Percentiles rank a stretch among this genome's conserved stretches.
Conservation (phyloP, 2,888 invertebrate species). For the Macaria liturata region DNA sequence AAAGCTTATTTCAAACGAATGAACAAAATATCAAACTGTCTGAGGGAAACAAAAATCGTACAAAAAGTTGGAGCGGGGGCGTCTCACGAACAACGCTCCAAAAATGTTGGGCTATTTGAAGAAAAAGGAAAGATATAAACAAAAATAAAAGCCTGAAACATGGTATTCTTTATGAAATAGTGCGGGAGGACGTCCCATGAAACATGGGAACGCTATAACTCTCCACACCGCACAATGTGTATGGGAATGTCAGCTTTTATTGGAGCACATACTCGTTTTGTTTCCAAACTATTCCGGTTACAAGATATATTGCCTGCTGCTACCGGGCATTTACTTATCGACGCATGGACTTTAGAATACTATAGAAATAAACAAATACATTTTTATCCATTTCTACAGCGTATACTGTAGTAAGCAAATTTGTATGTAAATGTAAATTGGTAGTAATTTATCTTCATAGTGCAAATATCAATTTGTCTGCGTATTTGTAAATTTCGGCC, state of each 20-base stretch:
- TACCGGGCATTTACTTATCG: constrained; percentile 8
- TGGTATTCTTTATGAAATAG: constrained; percentile 22
- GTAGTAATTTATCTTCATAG: too few species aligned
- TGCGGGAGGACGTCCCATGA: constrained; percentile 39
- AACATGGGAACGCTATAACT: constrained; percentile 45
- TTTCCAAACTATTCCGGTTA: constrained; percentile 27
- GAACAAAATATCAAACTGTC: constrained; percentile 6
- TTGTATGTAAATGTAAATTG: too few species aligned
- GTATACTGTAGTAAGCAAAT: too few species aligned
- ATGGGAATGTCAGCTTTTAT: constrained; percentile 46
- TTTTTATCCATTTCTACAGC: too few species aligned
- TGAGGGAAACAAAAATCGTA: constrained; percentile 7
- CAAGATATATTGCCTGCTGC: constrained; percentile 21
- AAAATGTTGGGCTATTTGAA: constrained; percentile 20
- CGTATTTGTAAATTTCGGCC: constrained; percentile 2
- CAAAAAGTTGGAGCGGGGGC: constrained; percentile 10
- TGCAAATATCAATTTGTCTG: constrained; percentile 5
- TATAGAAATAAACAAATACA: too few species aligned
- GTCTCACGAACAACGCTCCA: constrained; percentile 8
- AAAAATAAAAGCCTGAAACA: constrained; percentile 35
- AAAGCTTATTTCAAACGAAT: not conserved
- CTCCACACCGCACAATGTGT: constrained; percentile 33
- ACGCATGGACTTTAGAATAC: not conserved
- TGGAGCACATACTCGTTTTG: constrained; percentile 36
- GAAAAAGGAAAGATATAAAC: constrained; percentile 37